Conservation (phyloP, 2,797 vertebrate genomes). For the Chanos chanos region DNA sequence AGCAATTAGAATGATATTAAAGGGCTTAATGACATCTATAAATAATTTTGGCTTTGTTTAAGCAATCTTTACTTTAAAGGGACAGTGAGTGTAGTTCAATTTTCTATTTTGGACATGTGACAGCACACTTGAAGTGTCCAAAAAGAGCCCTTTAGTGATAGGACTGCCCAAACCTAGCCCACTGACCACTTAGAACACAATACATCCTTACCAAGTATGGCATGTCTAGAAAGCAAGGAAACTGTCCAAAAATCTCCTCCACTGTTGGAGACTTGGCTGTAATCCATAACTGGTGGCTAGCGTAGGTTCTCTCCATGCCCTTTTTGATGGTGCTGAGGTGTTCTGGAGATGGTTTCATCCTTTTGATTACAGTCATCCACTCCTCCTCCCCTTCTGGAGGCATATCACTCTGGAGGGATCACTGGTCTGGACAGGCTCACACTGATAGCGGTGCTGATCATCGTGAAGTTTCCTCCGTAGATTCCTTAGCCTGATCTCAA, state of each 20-base stretch:
- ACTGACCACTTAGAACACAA: too few species aligned
- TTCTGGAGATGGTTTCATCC: conserved; percentile 11
- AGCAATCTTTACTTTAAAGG: too few species aligned
- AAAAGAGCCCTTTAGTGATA: too few species aligned
- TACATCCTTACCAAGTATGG: conserved; percentile 10
- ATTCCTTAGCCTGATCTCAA: conserved; percentile 18
- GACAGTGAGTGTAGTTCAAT: too few species aligned
- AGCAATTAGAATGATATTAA: too few species aligned
- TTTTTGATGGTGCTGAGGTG: conserved; percentile 6
- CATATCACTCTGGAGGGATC: neutral
- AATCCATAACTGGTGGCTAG: conserved; percentile 13
- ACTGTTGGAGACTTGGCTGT: conserved; percentile 5
- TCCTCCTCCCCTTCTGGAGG: conserved; percentile 4
- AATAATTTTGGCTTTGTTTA: too few species aligned
- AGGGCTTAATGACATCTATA: too few species aligned
- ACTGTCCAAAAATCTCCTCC: conserved; percentile 16
- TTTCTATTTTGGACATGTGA: too few species aligned
- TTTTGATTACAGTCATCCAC: conserved; percentile 10
- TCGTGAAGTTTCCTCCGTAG: conserved; percentile 11
- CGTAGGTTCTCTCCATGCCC: conserved; percentile 14
- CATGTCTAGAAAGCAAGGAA: conserved; percentile 24
- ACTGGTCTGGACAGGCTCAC: neutral
- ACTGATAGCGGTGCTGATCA: conserved; percentile 17
- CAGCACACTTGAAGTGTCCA: too few species aligned
- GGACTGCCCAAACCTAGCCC: too few species aligned